Base-by-base conservation (phyloP, 2,797 vertebrate genomes). In the Tadarida brasiliensis region DNA sequence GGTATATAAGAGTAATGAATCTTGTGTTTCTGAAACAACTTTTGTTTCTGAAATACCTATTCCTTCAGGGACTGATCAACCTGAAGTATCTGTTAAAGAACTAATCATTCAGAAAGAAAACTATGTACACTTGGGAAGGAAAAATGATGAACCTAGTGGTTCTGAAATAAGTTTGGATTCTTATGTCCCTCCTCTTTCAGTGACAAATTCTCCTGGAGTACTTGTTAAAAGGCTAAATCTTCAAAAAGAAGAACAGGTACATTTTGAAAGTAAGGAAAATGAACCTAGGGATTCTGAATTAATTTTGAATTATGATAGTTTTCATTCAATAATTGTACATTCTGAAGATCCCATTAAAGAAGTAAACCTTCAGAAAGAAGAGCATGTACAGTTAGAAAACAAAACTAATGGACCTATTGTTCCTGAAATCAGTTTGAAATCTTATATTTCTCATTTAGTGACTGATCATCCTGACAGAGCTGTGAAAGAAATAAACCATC, bases 31-130 rank as follows among this genome's bases (percentile, higher is more conserved):
- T 87, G 99, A 98, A 86, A 98, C 98, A 95, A 99, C 97, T 97
- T 98, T 98, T 98, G 97, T 99, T 96, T 99, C 99, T 99, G 99
- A 99, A 98, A 96, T 98, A 87, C 98, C 98, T 87, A 88, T 99
- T 85, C 98, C 99, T 97, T 98, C 98, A 96, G 97, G 78, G 77
- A 88, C 80, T 73, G 95, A 84, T 63, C 96, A 88, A 22, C 87
- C 77, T 90, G 91, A 94, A 93, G 57, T 94, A 94, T 84, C 83
- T 94, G 78, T 85, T 91, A 94, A 97, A 97, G 98, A 98, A 97
- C 95, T 99, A 94, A 98, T 98, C 68, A 80, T 97, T 93, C 98
- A 99, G 63, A 99, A 98, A 98, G 99, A 99, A 59, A 95, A 98
- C 39, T 98, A 98, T 89, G 97, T 99, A 95, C 98, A 98, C 84